Base-by-base conservation (phyloP, 2,797 vertebrate genomes). In the Sus cebifrons region DNA sequence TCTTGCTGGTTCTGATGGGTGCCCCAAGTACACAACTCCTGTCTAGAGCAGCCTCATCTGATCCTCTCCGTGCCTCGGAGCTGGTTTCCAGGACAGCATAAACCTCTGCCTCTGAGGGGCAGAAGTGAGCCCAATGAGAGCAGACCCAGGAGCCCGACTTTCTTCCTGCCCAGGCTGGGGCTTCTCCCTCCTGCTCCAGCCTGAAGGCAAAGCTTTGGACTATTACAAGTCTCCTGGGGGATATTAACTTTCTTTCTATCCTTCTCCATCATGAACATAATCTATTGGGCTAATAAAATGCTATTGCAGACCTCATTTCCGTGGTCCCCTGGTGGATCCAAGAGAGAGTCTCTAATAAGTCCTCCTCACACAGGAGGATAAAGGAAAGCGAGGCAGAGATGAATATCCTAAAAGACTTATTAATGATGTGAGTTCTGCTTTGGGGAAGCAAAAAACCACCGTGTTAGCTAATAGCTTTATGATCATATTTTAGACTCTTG, bases 281-380 rank as follows among this genome's bases (percentile, higher is more conserved):
- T 95, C 85, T 96, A 75, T 2, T 70, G 54, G 77, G 85, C 90
- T 94, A 95, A 97, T 97, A 95, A 97, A 95, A 93, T 88, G 92
- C 81, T 81, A 60, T 2, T 2, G 15, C 29, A 89, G 73, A 74
- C 92, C 52, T 96, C 81, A 68, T 96, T 92, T 96, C 85, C 95
- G 77, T 36, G 56, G 64, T 86, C n/a, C 87, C 87, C 71, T 82
- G 73, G 87, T 70, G 32, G 44, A 88, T 65, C 79, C 70, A 95
- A 83, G 74, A 96, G 82, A 67, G 32, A 73, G 40, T 60, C 86
- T 88, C 17, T 92, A 88, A 62, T 87, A 97, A 95, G 87, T 73
- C 71, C 58, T 95, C 25, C 82, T 86, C 25, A 56, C 74, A 16
- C 3, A 18, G 12, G 25, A 74, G 58, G 49, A 77, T 92, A 87